These are phyloP conservation scores for Styela plicata DNA, from an alignment of 23 tunicate species.

Conservation along the genomic window DNA sequence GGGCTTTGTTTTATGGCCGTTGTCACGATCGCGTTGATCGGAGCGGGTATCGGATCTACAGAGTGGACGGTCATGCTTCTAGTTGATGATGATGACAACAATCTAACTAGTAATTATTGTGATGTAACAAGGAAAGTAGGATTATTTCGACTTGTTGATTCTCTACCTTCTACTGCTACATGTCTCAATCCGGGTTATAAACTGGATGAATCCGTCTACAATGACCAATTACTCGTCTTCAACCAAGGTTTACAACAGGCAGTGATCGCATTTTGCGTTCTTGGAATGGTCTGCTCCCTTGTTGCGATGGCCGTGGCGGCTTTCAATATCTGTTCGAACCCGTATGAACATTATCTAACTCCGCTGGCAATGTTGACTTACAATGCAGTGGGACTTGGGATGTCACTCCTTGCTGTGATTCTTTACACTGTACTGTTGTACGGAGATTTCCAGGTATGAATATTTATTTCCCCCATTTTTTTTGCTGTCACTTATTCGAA, in stretches of 20 bases:
- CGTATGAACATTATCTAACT: conserved; percentile 53
- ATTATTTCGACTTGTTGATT: conserved; percentile 1
- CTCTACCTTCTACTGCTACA: not conserved
- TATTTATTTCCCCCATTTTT: no score
- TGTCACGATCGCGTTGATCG: conserved; percentile 20
- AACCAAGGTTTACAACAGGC: conserved; percentile 21
- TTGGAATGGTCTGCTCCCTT: conserved; percentile 23
- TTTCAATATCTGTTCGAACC: conserved; percentile 40
- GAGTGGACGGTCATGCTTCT: conserved; percentile 7
- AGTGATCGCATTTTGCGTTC: conserved; percentile 31
- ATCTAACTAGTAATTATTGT: conserved; percentile 2
- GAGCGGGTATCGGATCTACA: conserved; percentile 7
- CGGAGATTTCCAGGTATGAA: not conserved
- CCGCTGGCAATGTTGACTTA: conserved; percentile 40
- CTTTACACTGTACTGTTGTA: conserved; percentile 17
- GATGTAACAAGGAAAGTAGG: conserved; percentile 9
- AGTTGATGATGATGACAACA: not conserved
- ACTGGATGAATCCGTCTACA: not conserved
- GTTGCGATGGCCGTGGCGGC: conserved; percentile 38
- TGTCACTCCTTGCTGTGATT: conserved; percentile 15
- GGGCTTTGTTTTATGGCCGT: not conserved
- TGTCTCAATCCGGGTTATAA: not conserved
- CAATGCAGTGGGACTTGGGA: conserved; percentile 2
- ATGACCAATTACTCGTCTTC: not conserved
- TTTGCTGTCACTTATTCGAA: not conserved